phyloP scores from a whole-genome alignment of 2,797 vertebrate species.

The Atherinosoma microstoma region DNA sequence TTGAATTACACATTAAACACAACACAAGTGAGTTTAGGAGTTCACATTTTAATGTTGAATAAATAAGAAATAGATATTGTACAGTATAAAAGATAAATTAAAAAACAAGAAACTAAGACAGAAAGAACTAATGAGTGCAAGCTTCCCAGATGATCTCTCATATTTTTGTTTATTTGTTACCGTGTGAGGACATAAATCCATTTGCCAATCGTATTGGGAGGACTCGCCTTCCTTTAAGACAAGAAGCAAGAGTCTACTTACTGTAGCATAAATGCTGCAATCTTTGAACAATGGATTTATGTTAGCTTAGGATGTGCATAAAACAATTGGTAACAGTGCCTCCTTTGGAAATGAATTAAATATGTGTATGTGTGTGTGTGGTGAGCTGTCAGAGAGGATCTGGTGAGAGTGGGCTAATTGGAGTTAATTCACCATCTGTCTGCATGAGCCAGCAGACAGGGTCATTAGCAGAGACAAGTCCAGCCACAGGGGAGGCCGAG shows the following conservation, averaged over 20 bases:
- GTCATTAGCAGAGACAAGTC: conserved; percentile 83
- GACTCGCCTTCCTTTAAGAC: background rate
- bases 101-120: background rate
- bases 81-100: background rate
- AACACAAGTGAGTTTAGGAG: background rate
- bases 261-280: background rate
- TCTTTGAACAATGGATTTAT: background rate
- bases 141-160: conserved; percentile 9
- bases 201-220: too few relatives aligned
- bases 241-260: background rate
- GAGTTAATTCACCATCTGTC: conserved; percentile 85
- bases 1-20: background rate
- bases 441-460: conserved; percentile 76
- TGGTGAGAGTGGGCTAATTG: conserved; percentile 81
- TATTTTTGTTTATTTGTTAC: conserved; percentile 5
- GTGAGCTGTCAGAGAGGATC: conserved; percentile 76
- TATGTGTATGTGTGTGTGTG: conserved; percentile 41
- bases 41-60: background rate
- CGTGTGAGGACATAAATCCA: background rate
- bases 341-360: conserved; percentile 24
- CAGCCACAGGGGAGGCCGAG: conserved; percentile 77
- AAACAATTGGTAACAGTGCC: background rate
- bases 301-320: background rate
- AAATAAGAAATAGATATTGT: background rate
- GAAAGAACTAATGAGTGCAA: background rate